Evolutionary conservation across 1,140 invertebrate genomes (phyloP), one percentile per base, ranked within the genome.

Genomic region (Macrobrachium nipponense): DNA sequence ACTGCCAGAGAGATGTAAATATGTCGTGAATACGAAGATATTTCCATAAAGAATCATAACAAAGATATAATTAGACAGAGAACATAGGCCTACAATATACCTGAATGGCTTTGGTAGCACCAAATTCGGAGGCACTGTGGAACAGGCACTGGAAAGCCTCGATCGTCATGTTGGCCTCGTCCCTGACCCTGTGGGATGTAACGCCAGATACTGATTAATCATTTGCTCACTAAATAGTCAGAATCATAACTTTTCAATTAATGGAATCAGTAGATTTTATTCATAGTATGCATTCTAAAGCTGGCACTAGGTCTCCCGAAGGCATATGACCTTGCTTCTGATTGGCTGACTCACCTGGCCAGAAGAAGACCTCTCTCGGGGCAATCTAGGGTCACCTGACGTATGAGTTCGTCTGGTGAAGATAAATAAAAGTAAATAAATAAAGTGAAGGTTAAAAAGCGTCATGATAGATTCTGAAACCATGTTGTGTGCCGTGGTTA

Each of bases 121-220:
- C 88, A 64, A 89, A 89, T 23, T 89, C 82, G 0, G 88, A 87
- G 18, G 88, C 88, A 58, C 85, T 85, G n/a, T 85, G 59, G 44
- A 87, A 86, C 14, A 89, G 86, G 17, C 77, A 83, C 62, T 85
- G 85, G 76, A 87, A 89, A 0, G 88, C 88, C 0, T 85, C 79
- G 10, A 89, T 80, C 36, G 88, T 89, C 88, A 89, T 89, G 59
- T 70, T 77, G 43, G 88, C 88, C 61, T 89, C 88, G 66, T 89
- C 88, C 4, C 88, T 61, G 11, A 89, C 88, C 27, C 88, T 89
- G 81, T 0, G 5, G 23, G 7, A 20, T 36, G 44, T 75, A 44
- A 51, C 43, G 70, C n/a, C 43, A 5, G 18, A 20, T 73, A 1
- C 8, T 18, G 0, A 18, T 73, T 27, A n/a, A 2, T 73, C 36